Conservation (phyloP, 2,113 vertebrate genomes). For the Chionodraco myersi region DNA sequence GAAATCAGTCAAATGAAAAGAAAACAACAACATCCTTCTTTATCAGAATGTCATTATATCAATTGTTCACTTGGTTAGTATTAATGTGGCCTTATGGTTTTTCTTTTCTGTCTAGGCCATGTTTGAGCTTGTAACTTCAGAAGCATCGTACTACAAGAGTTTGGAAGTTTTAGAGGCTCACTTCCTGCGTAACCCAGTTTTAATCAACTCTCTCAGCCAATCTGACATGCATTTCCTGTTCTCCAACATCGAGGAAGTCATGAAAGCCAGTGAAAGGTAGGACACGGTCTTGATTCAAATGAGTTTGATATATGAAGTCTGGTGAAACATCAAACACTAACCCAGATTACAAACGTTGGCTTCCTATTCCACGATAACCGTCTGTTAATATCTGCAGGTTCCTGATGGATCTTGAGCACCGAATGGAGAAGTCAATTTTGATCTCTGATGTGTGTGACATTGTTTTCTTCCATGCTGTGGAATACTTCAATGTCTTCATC, state of each 20-base stretch:
- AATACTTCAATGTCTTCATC: constrained; percentile 92
- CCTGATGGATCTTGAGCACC: constrained; percentile 93
- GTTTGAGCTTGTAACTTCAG: constrained; percentile 96
- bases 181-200: constrained; percentile 90
- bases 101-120: constrained; percentile 86
- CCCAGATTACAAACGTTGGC: not conserved
- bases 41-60: not conserved
- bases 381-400: constrained; percentile 82
- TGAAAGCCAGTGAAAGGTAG: constrained; percentile 95
- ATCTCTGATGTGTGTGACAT: constrained; percentile 97
- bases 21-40: not conserved
- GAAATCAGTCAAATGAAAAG: not conserved
- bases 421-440: constrained; percentile 92
- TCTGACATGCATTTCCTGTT: constrained; percentile 96
- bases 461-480: constrained; percentile 87
- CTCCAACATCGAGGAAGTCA: constrained; percentile 95
- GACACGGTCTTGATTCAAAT: constrained; percentile 17
- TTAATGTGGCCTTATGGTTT: constrained; percentile 4
- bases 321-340: not conserved
- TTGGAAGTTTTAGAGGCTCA: constrained; percentile 93
- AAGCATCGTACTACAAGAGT: constrained; percentile 98
- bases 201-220: constrained; percentile 90
- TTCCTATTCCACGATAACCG: not conserved
- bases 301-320: not conserved
- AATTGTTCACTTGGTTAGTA: not conserved